Conservation (phyloP, 2,888 invertebrate genomes). For the Calliphora vomitoria region DNA sequence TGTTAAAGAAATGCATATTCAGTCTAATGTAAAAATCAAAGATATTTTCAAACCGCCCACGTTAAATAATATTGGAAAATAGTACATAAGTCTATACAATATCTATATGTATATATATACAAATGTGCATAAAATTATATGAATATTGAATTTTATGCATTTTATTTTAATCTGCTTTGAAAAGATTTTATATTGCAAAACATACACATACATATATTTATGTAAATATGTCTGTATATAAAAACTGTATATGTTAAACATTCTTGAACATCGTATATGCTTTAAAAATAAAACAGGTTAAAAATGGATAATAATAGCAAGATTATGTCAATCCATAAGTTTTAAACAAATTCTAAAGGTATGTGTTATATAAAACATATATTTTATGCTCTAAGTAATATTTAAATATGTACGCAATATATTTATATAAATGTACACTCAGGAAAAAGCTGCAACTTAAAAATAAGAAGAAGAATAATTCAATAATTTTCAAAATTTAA, state of each 20-base stretch:
- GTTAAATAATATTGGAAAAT: too few species aligned
- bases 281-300: slow-evolving; percentile 8
- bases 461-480: background rate
- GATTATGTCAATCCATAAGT: background rate
- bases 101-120: background rate
- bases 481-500: too few species aligned
- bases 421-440: too few species aligned
- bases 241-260: background rate
- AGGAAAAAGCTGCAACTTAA: background rate
- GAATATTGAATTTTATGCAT: slow-evolving; percentile 16
- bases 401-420: too few species aligned
- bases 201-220: background rate
- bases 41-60: too few species aligned
- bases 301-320: slow-evolving; percentile 4
- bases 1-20: too few species aligned
- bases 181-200: background rate
- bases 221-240: background rate
- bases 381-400: too few species aligned
- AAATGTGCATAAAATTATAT: background rate
- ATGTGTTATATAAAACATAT: background rate
- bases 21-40: too few species aligned
- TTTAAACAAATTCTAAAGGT: background rate
- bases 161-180: slow-evolving; percentile 22
- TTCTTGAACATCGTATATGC: background rate
- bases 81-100: background rate